Base-by-base conservation (phyloP, 1,140 invertebrate genomes). In the Aphaenogaster floridana region DNA sequence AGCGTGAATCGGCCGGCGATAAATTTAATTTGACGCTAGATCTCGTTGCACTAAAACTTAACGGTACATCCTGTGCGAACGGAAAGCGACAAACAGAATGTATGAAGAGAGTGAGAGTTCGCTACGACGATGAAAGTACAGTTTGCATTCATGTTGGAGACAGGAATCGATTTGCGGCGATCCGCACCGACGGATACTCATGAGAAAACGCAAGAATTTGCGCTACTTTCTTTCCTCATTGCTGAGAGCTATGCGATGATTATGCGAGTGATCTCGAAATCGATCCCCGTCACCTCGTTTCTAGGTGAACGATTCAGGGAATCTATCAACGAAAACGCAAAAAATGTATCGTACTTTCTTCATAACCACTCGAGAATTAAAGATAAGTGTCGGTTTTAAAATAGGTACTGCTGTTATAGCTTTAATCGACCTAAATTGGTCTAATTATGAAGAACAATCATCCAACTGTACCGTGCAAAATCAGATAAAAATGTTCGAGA, bases 141-240 rank as follows among this genome's bases (percentile, higher is more conserved):
- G 15, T 69, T 88, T 57, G 78, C 76, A 59, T 13, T 39, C 78
- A 84, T 72, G 79, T 84, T 48, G 66, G 61, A 80, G 88, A 91
- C 90, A 86, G 77, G 76, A 76, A 91, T 89, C 87, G 74, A 81
- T 76, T 83, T 86, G 85, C 81, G 77, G 76, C 81, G 66, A 28
- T 7, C 21, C 68, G 83, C 63, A 71, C n/a, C 76, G 80, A 71
- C 78, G 79, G 68, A 66, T 79, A 68, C 68, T 68, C 34, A 66
- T 78, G 59, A 84, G 86, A 81, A 91, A 91, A 89, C 86, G 86
- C 59, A 89, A 89, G 78, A 84, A 89, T 88, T 78, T 83, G 78
- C 88, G 81, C 61, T 57, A 83, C 48, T 88, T 89, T 91, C 85
- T 89, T 91, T 84, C 74, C 76, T 78, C 84, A 36, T 74, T 76